Evolutionary conservation across 2,888 invertebrate species (phyloP), one percentile per base, ranked within the genome.

Genomic region (Erebia palarica): DNA sequence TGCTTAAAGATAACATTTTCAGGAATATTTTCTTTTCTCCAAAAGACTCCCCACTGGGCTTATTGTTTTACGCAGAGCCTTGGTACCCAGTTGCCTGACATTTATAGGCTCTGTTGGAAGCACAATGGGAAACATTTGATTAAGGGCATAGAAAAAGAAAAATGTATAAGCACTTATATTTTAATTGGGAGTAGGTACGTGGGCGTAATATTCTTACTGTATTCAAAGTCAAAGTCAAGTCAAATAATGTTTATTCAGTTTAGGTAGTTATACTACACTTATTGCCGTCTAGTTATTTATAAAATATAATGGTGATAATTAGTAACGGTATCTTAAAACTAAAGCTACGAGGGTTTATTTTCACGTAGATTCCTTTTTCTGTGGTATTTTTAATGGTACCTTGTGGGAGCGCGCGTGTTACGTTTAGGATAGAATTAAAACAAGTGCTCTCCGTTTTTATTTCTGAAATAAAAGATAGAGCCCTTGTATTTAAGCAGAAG

Each of bases 91-190:
- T 65, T 68, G 59, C 64, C 64, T 58, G 73, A 74, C 73, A 68
- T 73, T 74, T 73, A 68, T 74, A 74, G 70, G 70, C 66, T 64
- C 68, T 68, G 65, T 68, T 65, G 65, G 65, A 73, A 63, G 66
- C 47, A 66, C 57, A 68, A 69, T 65, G 64, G 68, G 65, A 65
- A 61, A 66, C 66, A 57, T 69, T 60, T 65, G 64, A 71, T 69
- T 63, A 71, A 66, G 66, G 21, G 57, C 14, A 57, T 18, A 58
- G 57, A 57, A 47, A 66, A 66, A 57, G 21, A 66, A 66, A 66
- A 55, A 57, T 66, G 21, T 63, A 49, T 63, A 49, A 63, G 63
- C 63, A 63, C 49, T 63, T 44, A 57, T 58, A 58, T 58, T 65
- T 55, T 58, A 55, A 58, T 66, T 65, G 36, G 55, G 36, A n/a